Percentiles rank a stretch among this genome's conserved stretches.
These are phyloP conservation scores for Rousettus leschenaultii DNA, from an alignment of 2,113 vertebrate genomes.

Conservation along the genomic window DNA sequence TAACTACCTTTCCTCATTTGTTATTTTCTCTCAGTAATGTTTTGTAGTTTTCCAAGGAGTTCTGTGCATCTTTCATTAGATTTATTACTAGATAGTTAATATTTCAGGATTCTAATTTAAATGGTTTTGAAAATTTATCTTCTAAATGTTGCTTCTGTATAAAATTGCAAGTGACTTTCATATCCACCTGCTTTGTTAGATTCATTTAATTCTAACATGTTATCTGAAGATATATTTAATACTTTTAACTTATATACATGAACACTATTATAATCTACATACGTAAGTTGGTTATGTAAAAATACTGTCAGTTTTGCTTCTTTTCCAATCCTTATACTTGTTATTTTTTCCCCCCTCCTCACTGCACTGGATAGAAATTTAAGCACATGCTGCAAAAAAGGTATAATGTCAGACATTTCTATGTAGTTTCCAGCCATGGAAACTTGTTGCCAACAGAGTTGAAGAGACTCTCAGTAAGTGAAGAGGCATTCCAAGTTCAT, in stretches of 20 bases:
- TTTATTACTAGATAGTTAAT: not conserved
- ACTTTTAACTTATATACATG: not conserved
- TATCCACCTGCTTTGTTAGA: not conserved
- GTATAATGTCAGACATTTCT: not conserved
- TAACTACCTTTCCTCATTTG: not conserved
- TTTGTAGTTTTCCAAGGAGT: not conserved
- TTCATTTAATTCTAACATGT: not conserved
- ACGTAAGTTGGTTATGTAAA: not conserved
- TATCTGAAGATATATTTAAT: not conserved
- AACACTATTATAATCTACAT: not conserved
- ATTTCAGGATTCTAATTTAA: not conserved
- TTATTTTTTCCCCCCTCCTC: not conserved
- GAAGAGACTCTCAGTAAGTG: not conserved
- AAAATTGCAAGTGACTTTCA: not conserved
- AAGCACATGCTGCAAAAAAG: not conserved
- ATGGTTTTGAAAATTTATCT: not conserved
- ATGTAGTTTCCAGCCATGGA: not conserved
- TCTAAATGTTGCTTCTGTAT: not conserved
- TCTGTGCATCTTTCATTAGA: not conserved
- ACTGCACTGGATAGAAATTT: not conserved
- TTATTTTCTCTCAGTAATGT: not conserved
- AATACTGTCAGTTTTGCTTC: not conserved
- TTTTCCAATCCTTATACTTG: not conserved
- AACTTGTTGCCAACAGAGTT: not conserved
- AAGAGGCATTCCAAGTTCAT: not conserved